Conservation (phyloP, 2,113 vertebrate species). For the Psilopogon haemacephalus region DNA sequence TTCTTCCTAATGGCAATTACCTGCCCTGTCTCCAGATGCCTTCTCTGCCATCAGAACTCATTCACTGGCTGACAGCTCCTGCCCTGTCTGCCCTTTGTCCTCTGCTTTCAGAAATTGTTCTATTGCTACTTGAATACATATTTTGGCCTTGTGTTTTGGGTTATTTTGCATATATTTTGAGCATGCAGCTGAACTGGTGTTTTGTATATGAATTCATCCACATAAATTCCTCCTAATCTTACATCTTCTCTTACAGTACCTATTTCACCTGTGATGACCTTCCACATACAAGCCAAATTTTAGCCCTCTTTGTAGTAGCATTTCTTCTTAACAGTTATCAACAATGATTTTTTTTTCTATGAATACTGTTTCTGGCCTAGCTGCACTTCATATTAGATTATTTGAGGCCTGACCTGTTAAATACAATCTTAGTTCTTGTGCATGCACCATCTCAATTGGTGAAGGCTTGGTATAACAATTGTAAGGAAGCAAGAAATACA, state of each 20-base stretch:
- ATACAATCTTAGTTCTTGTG: not conserved
- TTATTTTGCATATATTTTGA: too few species aligned
- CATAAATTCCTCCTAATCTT: not conserved
- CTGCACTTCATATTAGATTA: not conserved
- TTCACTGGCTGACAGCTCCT: not conserved
- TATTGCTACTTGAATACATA: not conserved
- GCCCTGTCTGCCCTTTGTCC: not conserved
- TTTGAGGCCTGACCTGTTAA: accelerated
- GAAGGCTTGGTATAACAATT: not conserved
- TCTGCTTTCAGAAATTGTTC: not conserved
- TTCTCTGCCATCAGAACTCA: not conserved
- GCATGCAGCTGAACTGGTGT: not conserved
- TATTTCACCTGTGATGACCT: not conserved
- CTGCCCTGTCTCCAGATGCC: not conserved
- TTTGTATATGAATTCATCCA: not conserved
- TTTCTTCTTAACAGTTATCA: not conserved
- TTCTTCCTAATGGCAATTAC: not conserved
- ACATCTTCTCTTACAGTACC: not conserved
- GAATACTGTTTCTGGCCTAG: not conserved
- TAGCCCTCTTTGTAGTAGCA: not conserved
- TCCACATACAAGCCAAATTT: not conserved
- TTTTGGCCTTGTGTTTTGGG: too few species aligned
- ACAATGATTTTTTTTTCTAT: not conserved
- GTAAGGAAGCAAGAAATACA: accelerated
- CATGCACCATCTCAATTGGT: accelerated